Percentiles rank a stretch among this genome's conserved stretches.
Conservation (phyloP, 1,140 invertebrate genomes). For the Bilobella aurantiaca region DNA sequence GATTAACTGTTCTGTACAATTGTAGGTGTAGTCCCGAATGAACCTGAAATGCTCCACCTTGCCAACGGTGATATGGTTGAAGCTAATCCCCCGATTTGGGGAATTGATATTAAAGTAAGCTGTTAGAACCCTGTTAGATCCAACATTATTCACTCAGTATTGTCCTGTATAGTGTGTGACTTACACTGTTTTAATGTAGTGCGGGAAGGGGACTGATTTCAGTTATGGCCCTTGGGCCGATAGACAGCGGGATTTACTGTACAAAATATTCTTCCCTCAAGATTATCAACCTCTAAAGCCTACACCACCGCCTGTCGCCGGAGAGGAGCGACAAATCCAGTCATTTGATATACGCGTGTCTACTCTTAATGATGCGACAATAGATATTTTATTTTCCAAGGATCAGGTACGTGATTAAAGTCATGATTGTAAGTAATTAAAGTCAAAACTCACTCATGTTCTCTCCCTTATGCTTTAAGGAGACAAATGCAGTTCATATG, state of each 20-base stretch:
- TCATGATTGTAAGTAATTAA: too few relatives aligned
- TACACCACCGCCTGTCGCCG: slow-evolving; percentile 65
- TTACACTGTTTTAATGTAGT: too few relatives aligned
- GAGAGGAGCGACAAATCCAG: slow-evolving; percentile 75
- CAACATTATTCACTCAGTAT: too few relatives aligned
- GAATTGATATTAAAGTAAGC: slow-evolving; percentile 84
- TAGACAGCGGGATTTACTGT: slow-evolving; percentile 85
- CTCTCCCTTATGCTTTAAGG: slow-evolving; percentile 42
- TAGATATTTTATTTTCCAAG: slow-evolving; percentile 92
- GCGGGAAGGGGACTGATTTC: slow-evolving; percentile 92
- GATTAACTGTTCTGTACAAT: too few relatives aligned
- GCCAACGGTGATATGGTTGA: slow-evolving; percentile 88
- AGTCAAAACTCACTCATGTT: not conserved
- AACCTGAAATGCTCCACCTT: slow-evolving; percentile 74
- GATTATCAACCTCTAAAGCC: slow-evolving; percentile 56
- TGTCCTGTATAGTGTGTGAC: too few relatives aligned
- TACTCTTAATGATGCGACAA: slow-evolving; percentile 79
- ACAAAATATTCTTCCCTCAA: slow-evolving; percentile 91
- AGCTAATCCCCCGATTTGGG: slow-evolving; percentile 84
- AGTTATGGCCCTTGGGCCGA: slow-evolving; percentile 98
- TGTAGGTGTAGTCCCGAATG: slow-evolving; percentile 70
- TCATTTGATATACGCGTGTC: slow-evolving; percentile 85
- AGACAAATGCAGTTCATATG: slow-evolving; percentile 91
- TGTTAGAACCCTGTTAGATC: too few relatives aligned
- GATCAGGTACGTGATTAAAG: slow-evolving; percentile 70